Evolutionary conservation across 2,797 vertebrate genomes (phyloP).

Genomic region (Phylloscopus collybita): DNA sequence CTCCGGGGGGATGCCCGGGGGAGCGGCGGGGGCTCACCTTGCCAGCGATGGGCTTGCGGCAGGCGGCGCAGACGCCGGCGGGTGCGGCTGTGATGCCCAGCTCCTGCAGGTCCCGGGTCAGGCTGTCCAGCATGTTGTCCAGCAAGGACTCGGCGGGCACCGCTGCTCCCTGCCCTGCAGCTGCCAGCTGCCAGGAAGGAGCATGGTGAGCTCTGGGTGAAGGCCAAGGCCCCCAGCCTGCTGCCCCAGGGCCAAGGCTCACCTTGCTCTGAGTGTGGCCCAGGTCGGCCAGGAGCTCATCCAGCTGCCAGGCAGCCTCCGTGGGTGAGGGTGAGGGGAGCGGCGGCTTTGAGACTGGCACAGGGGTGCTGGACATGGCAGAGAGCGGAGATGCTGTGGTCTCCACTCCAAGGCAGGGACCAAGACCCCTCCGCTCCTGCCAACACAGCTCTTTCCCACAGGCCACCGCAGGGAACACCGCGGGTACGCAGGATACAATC

Average conservation of each 20-base stretch:
- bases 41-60: slow-evolving; percentile 85
- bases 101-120: slow-evolving; percentile 87
- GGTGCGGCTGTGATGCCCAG: slow-evolving; percentile 84
- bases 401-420: rapidly evolving
- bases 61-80: slow-evolving; percentile 84
- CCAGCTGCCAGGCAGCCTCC: slow-evolving; percentile 63
- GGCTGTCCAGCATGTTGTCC: slow-evolving; percentile 85
- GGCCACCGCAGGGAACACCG: rapidly evolving
- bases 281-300: slow-evolving; percentile 74
- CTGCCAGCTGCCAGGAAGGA: background rate
- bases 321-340: background rate
- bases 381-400: background rate
- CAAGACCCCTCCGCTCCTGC: too few species aligned
- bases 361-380: background rate
- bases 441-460: background rate
- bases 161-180: rapidly evolving
- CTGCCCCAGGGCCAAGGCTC: background rate
- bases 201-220: background rate
- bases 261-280: slow-evolving; percentile 69
- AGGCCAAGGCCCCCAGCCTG: rapidly evolving
- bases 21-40: slow-evolving; percentile 73
- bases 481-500: background rate
- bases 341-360: background rate
- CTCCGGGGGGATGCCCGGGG: background rate
- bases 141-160: background rate